Conservation (phyloP, 2,888 invertebrate species). For the Argyresthia goedartella region DNA sequence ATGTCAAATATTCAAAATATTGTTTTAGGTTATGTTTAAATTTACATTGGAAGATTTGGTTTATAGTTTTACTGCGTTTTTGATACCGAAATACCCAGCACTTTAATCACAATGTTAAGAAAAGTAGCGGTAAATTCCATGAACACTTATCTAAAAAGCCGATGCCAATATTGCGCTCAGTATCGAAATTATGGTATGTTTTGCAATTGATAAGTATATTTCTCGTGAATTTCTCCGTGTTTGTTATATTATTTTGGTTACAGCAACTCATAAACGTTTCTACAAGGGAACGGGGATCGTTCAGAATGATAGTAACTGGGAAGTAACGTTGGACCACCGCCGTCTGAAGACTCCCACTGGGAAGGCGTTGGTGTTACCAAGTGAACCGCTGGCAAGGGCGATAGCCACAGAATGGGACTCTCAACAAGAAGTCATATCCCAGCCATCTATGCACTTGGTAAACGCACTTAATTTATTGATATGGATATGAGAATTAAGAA, state of each 20-base stretch:
- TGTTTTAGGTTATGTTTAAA: too few species aligned
- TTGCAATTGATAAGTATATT: not conserved
- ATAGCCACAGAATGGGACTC: slow-evolving; percentile 96
- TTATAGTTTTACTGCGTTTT: too few species aligned
- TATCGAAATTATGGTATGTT: slow-evolving; percentile 37
- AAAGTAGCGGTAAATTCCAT: too few species aligned
- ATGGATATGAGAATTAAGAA: not conserved
- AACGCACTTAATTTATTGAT: slow-evolving; percentile 12
- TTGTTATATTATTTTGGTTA: slow-evolving; percentile 13
- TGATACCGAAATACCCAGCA: too few species aligned
- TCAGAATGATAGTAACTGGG: slow-evolving; percentile 79
- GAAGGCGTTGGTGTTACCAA: slow-evolving; percentile 79
- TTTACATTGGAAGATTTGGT: too few species aligned
- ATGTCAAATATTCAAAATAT: too few species aligned
- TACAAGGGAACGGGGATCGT: slow-evolving; percentile 81
- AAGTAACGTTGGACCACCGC: slow-evolving; percentile 89
- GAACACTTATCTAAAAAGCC: too few species aligned
- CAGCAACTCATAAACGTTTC: slow-evolving; percentile 76
- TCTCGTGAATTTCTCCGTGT: not conserved
- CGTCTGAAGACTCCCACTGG: slow-evolving; percentile 94
- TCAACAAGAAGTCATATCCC: slow-evolving; percentile 82
- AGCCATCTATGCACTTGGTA: slow-evolving; percentile 91
- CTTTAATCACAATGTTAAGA: too few species aligned
- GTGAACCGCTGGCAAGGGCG: slow-evolving; percentile 91
- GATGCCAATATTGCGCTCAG: slow-evolving; percentile 22